Evolutionary conservation across 2,888 invertebrate species (phyloP).

Genomic region (Papilio elwesi): DNA sequence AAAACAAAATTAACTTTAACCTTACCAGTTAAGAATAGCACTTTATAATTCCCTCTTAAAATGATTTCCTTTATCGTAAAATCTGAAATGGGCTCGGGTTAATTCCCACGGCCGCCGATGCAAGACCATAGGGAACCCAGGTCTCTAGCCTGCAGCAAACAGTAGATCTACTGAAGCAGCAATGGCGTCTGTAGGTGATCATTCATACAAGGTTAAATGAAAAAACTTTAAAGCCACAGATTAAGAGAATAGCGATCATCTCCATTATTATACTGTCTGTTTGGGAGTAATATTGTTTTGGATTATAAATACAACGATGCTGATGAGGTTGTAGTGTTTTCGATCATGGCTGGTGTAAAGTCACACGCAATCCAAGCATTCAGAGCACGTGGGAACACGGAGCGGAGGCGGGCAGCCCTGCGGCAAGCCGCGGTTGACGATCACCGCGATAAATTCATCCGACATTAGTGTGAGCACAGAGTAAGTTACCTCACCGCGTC

Average conservation of each 20-base stretch:
- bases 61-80: conserved; percentile 65
- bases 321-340: conserved; percentile 63
- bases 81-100: conserved; percentile 58
- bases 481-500: conserved; percentile 51
- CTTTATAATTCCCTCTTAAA: conserved; percentile 22
- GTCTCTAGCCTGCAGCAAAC: conserved; percentile 79
- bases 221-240: conserved; percentile 61
- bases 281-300: conserved; percentile 38
- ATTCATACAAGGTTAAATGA: conserved; percentile 49
- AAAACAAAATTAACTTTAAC: not conserved
- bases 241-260: conserved; percentile 47
- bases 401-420: conserved; percentile 73
- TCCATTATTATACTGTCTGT: conserved; percentile 53
- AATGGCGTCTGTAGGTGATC: conserved; percentile 60
- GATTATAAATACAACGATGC: conserved; percentile 47
- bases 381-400: conserved; percentile 80
- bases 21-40: conserved; percentile 19
- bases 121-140: conserved; percentile 72
- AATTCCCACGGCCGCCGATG: conserved; percentile 74
- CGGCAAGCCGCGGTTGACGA: conserved; percentile 78
- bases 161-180: conserved; percentile 81
- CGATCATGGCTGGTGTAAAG: conserved; percentile 66
- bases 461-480: conserved; percentile 74
- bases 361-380: conserved; percentile 83
- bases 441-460: conserved; percentile 79